These are phyloP conservation scores for Cynopterus brachyotis DNA, from an alignment of 2,113 vertebrate genomes.

Conservation along the genomic window DNA sequence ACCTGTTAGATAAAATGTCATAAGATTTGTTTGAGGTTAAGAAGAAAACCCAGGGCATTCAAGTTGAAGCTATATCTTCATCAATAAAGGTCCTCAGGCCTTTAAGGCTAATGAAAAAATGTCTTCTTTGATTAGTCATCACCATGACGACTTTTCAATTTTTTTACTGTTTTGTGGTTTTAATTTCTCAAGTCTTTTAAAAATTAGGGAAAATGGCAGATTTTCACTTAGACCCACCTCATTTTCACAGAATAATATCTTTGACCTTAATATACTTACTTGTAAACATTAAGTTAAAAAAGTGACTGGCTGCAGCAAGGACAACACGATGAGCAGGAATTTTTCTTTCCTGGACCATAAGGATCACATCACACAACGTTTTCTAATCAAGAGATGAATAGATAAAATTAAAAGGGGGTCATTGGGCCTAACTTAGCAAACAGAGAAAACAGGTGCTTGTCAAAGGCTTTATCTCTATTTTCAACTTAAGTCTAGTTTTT, in stretches of 20 bases:
- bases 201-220: background rate
- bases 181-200: conserved; percentile 5
- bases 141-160: background rate
- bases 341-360: conserved; percentile 95
- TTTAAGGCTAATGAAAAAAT: background rate
- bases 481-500: background rate
- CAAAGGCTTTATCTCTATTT: background rate
- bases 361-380: conserved; percentile 95
- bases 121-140: background rate
- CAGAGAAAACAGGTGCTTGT: background rate
- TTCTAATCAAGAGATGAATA: conserved; percentile 83
- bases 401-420: conserved; percentile 1
- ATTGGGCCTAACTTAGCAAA: background rate
- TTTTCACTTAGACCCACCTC: background rate
- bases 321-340: conserved; percentile 96
- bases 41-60: background rate
- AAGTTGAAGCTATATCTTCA: background rate
- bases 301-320: conserved; percentile 95
- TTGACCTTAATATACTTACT: conserved; percentile 86
- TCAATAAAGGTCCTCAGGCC: background rate
- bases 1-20: background rate
- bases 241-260: conserved; percentile 1
- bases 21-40: background rate
- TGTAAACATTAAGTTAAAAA: conserved; percentile 99
- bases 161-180: background rate